Conservation (phyloP, 2,888 invertebrate species). For the Ligdia adustata region DNA sequence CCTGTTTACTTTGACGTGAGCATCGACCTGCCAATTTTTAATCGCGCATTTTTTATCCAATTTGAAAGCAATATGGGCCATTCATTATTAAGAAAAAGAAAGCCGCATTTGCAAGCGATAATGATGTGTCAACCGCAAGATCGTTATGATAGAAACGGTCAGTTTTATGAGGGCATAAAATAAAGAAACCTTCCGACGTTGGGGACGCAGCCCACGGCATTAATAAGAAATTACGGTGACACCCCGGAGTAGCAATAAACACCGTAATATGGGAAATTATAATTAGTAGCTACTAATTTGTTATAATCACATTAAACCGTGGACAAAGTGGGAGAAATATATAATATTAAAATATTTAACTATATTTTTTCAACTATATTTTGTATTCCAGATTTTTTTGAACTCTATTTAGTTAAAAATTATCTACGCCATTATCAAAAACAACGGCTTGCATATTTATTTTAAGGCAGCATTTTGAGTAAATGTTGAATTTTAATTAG, state of each 20-base stretch:
- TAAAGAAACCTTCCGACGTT: constrained; percentile 47
- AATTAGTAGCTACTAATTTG: constrained; percentile 25
- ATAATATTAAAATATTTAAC: too few species aligned
- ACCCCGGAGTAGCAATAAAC: constrained; percentile 33
- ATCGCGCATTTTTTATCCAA: neutral
- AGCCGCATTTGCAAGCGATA: constrained; percentile 18
- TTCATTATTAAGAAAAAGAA: constrained; percentile 5
- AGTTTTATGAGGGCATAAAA: constrained; percentile 62
- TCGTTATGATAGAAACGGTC: constrained; percentile 55
- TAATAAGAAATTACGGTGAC: constrained; percentile 44
- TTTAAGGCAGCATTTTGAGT: too few species aligned
- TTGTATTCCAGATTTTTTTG: too few species aligned
- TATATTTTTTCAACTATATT: too few species aligned
- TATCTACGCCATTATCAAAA: too few species aligned
- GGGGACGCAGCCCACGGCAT: constrained; percentile 41
- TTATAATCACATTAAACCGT: constrained; percentile 19
- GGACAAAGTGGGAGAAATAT: too few species aligned
- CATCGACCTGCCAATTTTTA: neutral
- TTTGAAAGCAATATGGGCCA: too few species aligned
- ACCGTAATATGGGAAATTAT: constrained; percentile 31
- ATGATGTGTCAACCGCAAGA: constrained; percentile 24
- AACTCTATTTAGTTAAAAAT: too few species aligned
- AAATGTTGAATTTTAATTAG: too few species aligned
- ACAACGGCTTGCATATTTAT: too few species aligned
- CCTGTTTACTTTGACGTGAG: neutral